Base-by-base conservation (phyloP, 2,113 vertebrate species). In the Shinisaurus crocodilurus region DNA sequence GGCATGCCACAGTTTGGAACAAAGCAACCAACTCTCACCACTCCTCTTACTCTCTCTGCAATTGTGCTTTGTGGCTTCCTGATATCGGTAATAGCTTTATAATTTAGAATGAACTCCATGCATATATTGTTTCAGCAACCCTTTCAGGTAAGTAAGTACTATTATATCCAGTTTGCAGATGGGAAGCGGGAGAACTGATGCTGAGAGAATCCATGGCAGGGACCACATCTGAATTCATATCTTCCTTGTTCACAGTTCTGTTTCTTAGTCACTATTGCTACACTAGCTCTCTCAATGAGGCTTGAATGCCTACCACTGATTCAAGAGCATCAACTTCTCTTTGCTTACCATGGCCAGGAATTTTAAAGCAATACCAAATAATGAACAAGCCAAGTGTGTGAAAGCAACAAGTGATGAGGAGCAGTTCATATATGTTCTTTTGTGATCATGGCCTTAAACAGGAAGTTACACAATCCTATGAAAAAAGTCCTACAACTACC, bases 1-100 rank as follows among this genome's bases (percentile, higher is more conserved):
- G 85, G 79, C 63, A 77, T 15, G 86, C 23, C 50, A 1, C 57
- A 90, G 70, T 77, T 76, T 72, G 54, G 86, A 91, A 77, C 0
- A 63, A n/a, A 40, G 54, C 70, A 70, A 81, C 85, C 79, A 54
- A 48, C n/a, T n/a, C 70, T 45, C 23, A 67, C 57, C n/a, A 25
- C 37, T 89, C 92, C 92, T 0, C 1, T 48, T 83, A 37, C 72
- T 79, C 54, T 76, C 85, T 82, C 13, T 90, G 67, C 77, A 85
- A 37, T 88, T 90, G 45, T n/a, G n/a, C n/a, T n/a, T n/a, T n/a
- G n/a, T 50, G 3, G 88, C 63, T 57, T 81, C 34, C 29, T n/a
- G 48, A 32, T 25, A 43, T 18, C 20, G 37, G 23, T 27, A 34
- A 43, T 65, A 81, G 25, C 74, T 40, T 76, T 40, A 76, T 23